Base-by-base conservation (phyloP, 1,140 invertebrate genomes). In the Tetraneura akinire region DNA sequence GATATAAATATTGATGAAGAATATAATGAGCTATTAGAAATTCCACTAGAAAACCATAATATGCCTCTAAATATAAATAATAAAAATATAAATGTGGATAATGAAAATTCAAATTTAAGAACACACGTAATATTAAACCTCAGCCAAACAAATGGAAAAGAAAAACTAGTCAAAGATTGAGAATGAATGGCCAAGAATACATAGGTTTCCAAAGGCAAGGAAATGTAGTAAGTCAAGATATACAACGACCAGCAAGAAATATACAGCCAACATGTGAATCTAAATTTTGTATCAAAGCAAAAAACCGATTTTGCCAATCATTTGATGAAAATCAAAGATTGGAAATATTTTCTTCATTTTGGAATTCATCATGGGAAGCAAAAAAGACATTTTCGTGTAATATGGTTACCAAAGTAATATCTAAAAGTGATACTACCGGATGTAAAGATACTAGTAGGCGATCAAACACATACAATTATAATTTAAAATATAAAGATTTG, bases 401-500 rank as follows among this genome's bases (percentile, higher is more conserved):
- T 51, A 51, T 51, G 49, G 16, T 55, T 21, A n/a, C 51, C 8
- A 55, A 55, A 55, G 18, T 55, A 9, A 21, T 55, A 55, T n/a
- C 51, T 55, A 55, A 55, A 55, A 55, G 51, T 55, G 21, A 55
- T 55, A 55, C 51, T 10, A 55, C 51, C 1, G n/a, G 8, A 55
- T 55, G n/a, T 55, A 55, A 55, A 10, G 51, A 55, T 55, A 55
- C 6, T 55, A 55, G 5, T 55, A 55, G 51, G 9, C 51, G 51
- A 55, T 55, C 18, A n/a, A 55, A 55, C 9, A 55, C 51, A 55
- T 55, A 55, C n/a, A 55, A 6, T 10, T 55, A 55, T 55, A 18
- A 55, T 55, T 55, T 55, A 55, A 55, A 55, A 21, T 55, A 55
- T 21, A 55, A 55, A 55, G 51, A 55, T 55, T 55, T 55, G 21